phyloP scores from a whole-genome alignment of 2,113 vertebrate species.

The Dendropsophus ebraccatus region DNA sequence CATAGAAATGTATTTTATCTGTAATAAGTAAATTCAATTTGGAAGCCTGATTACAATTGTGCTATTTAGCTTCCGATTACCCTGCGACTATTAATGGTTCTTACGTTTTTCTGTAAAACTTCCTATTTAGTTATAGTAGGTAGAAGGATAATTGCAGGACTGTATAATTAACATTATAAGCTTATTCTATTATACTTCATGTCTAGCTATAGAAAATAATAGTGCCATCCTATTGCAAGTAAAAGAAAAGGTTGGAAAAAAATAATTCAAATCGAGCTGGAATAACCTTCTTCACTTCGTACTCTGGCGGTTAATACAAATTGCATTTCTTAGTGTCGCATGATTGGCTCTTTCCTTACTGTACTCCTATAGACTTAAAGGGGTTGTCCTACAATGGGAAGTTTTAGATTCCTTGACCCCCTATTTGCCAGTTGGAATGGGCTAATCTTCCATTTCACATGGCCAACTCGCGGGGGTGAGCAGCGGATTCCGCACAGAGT shows the following conservation, averaged over 20 bases:
- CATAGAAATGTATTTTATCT: constrained; percentile 28
- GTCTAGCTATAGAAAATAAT: neutral
- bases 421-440: too few relatives aligned
- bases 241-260: too few relatives aligned
- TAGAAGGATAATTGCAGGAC: constrained; percentile 14
- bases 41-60: constrained; percentile 28
- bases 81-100: constrained; percentile 1
- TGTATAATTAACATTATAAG: constrained; percentile 24
- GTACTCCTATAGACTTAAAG: too few relatives aligned
- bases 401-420: too few relatives aligned
- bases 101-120: constrained; percentile 10
- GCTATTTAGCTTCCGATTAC: constrained; percentile 6
- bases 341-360: too few relatives aligned
- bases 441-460: too few relatives aligned
- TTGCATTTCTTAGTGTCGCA: too few relatives aligned
- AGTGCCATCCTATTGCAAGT: neutral
- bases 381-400: too few relatives aligned
- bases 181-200: constrained; percentile 6
- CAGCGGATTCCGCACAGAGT: too few relatives aligned
- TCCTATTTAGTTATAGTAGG: constrained; percentile 13
- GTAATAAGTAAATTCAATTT: constrained; percentile 35
- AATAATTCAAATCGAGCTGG: neutral
- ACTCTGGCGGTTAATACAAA: too few relatives aligned
- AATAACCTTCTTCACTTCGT: too few relatives aligned
- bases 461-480: too few relatives aligned